Conservation (phyloP, 2,888 invertebrate species). For the Lapara coniferarum region DNA sequence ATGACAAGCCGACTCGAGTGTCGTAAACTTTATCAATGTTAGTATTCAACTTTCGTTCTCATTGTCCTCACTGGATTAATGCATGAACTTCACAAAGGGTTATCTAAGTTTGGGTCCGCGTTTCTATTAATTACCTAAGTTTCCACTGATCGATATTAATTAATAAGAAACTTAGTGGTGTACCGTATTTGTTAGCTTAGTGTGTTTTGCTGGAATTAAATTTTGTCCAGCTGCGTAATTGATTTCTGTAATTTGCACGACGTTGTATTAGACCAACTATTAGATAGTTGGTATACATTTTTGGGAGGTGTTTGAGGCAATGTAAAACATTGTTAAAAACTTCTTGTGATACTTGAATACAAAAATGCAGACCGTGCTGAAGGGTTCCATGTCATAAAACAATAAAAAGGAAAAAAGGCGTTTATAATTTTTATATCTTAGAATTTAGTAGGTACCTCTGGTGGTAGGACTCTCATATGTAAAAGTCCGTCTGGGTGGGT, state of each 20-base stretch:
- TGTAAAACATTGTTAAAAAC: too few relatives aligned
- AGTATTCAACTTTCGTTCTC: conserved; percentile 61
- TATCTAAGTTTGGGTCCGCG: conserved; percentile 75
- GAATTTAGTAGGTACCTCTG: too few relatives aligned
- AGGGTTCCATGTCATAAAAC: too few relatives aligned
- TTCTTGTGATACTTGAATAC: too few relatives aligned
- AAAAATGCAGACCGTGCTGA: too few relatives aligned
- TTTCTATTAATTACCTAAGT: conserved; percentile 79
- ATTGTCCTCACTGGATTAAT: conserved; percentile 73
- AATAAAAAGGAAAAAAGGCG: too few relatives aligned
- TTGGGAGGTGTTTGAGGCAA: too few relatives aligned
- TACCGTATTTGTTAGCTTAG: conserved; percentile 4
- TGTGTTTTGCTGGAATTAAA: conserved; percentile 12
- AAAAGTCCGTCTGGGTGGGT: too few relatives aligned
- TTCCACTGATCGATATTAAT: conserved; percentile 69
- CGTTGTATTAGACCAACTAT: neutral
- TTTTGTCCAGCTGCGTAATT: neutral
- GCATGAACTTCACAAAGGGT: conserved; percentile 75
- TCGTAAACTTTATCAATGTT: conserved; percentile 48
- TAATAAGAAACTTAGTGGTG: conserved; percentile 60
- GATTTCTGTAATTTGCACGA: conserved; percentile 1
- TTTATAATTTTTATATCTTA: too few relatives aligned
- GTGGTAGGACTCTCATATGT: too few relatives aligned
- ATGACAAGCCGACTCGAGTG: neutral
- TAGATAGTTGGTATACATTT: too few relatives aligned